Conservation (phyloP, 2,888 invertebrate genomes). For the Nasonovia ribisnigri region DNA sequence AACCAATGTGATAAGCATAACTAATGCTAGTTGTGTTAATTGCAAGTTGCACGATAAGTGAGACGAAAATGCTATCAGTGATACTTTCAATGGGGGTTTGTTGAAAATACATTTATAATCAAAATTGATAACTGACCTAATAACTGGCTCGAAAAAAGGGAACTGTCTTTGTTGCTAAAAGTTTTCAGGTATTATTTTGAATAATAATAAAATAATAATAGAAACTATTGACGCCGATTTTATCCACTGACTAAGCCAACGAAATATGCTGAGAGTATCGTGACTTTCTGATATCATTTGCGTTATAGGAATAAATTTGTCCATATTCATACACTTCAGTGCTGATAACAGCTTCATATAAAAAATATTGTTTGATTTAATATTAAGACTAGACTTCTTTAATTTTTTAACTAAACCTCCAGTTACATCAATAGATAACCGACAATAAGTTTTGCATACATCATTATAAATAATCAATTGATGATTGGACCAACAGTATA, state of each 20-base stretch:
- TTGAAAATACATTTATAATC: too few species aligned
- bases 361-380: neutral
- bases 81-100: too few species aligned
- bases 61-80: too few species aligned
- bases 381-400: neutral
- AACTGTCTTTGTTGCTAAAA: too few species aligned
- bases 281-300: slow-evolving; percentile 12
- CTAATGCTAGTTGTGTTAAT: too few species aligned
- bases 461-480: neutral
- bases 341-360: neutral
- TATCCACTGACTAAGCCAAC: neutral
- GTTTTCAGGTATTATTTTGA: too few species aligned
- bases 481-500: slow-evolving; percentile 9
- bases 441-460: neutral
- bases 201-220: too few species aligned
- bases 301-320: neutral
- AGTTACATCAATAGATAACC: neutral
- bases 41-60: too few species aligned
- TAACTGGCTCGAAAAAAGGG: too few species aligned
- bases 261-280: neutral
- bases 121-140: too few species aligned
- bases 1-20: too few species aligned
- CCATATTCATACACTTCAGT: slow-evolving; percentile 3
- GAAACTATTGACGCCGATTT: too few species aligned
- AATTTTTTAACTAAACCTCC: neutral